These are phyloP conservation scores for Sturnus vulgaris DNA, from an alignment of 2,113 vertebrate species.

Conservation along the genomic window DNA sequence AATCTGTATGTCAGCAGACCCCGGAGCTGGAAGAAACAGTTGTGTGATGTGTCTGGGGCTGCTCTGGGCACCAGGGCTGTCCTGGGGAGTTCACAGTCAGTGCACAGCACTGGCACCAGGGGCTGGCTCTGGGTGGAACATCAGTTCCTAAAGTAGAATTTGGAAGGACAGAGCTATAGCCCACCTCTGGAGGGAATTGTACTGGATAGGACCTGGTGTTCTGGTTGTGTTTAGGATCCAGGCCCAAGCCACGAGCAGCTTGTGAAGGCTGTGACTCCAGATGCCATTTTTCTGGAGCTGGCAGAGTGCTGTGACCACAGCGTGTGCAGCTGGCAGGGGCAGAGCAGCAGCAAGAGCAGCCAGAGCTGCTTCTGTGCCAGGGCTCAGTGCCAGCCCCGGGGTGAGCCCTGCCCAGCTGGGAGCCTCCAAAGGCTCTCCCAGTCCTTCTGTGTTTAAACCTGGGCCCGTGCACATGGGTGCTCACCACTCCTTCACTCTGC, in stretches of 20 bases:
- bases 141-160: background rate
- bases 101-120: rapidly evolving
- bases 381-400: background rate
- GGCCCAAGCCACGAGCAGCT: background rate
- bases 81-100: too few relatives aligned
- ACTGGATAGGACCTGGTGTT: background rate
- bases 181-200: background rate
- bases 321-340: rapidly evolving
- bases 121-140: background rate
- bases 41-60: rapidly evolving
- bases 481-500: background rate
- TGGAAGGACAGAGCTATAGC: background rate
- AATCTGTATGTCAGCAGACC: background rate
- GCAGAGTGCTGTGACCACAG: background rate
- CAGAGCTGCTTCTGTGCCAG: background rate
- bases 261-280: background rate
- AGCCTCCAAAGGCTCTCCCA: background rate
- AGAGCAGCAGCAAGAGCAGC: background rate
- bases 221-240: background rate
- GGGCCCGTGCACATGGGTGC: background rate
- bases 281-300: background rate
- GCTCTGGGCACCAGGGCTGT: too few relatives aligned
- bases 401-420: background rate
- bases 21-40: background rate
- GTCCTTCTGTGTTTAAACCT: rapidly evolving